Evolutionary conservation across 1,140 invertebrate genomes (phyloP).

Genomic region (Drosophila jambulina): DNA sequence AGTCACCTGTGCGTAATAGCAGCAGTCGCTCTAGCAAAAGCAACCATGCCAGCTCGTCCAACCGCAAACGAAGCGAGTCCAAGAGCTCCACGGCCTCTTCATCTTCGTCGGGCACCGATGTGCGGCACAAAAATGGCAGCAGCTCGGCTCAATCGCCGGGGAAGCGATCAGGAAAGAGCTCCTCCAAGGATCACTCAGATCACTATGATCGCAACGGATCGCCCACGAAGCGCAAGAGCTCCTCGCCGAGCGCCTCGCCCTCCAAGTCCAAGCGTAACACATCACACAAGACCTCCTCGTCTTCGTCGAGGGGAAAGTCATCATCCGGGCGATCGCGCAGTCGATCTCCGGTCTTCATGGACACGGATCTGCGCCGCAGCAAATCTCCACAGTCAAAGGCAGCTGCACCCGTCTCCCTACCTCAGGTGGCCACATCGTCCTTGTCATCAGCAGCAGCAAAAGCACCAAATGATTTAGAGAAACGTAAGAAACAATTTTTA

Average conservation of each 20-base stretch:
- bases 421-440: conserved; percentile 1
- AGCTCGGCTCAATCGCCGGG: conserved; percentile 45
- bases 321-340: conserved; percentile 65
- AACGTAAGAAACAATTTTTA: conserved; percentile 84
- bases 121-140: conserved; percentile 47
- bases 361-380: conserved; percentile 62
- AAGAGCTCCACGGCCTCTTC: conserved; percentile 76
- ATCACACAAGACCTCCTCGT: conserved; percentile 51
- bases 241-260: conserved; percentile 68
- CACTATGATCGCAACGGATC: conserved; percentile 62
- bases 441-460: conserved; percentile 11
- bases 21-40: conserved; percentile 54
- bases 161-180: conserved; percentile 51
- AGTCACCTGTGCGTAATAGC: conserved; percentile 61
- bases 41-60: conserved; percentile 59
- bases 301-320: conserved; percentile 46
- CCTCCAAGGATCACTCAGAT: conserved; percentile 62
- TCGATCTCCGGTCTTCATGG: conserved; percentile 67
- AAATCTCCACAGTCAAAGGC: conserved; percentile 53
- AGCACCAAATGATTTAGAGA: conserved; percentile 76
- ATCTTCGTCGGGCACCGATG: conserved; percentile 68
- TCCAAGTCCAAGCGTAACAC: conserved; percentile 63
- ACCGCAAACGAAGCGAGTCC: conserved; percentile 75
- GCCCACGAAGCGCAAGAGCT: conserved; percentile 71
- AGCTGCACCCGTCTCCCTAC: conserved; percentile 1